Percentiles rank a stretch among this genome's conserved stretches.
Conservation (phyloP, 2,113 vertebrate genomes). For the Xenopus laevis region DNA sequence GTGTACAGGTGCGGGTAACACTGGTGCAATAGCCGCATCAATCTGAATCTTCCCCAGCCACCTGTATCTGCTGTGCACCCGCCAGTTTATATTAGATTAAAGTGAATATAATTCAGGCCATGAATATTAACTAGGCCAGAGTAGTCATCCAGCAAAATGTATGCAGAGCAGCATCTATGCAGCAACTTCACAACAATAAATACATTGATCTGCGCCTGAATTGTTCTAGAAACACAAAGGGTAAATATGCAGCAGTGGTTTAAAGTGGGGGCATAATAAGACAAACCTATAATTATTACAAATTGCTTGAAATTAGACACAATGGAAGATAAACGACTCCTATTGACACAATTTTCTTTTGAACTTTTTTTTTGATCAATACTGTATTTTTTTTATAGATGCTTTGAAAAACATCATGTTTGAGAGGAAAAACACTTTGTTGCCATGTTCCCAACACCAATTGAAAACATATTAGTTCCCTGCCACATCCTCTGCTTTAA, state of each 20-base stretch:
- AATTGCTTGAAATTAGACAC: slow-evolving; percentile 30
- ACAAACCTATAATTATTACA: slow-evolving; percentile 24
- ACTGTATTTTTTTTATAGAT: background rate
- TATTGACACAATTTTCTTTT: slow-evolving; percentile 42
- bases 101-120: slow-evolving; percentile 30
- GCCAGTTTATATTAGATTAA: slow-evolving; percentile 39
- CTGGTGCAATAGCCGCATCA: slow-evolving; percentile 1
- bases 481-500: too few relatives aligned
- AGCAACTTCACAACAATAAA: slow-evolving; percentile 25
- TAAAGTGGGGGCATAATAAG: slow-evolving; percentile 13
- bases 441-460: too few relatives aligned
- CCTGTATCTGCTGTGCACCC: slow-evolving; percentile 35
- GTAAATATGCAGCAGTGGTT: slow-evolving; percentile 35
- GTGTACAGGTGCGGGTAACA: slow-evolving; percentile 23
- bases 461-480: too few relatives aligned
- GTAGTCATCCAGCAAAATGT: slow-evolving; percentile 13
- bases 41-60: slow-evolving; percentile 39
- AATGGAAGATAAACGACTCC: slow-evolving; percentile 11
- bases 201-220: slow-evolving; percentile 25
- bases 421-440: background rate
- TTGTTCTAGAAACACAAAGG: slow-evolving; percentile 23
- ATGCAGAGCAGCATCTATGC: background rate
- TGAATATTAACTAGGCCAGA: slow-evolving; percentile 31
- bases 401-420: background rate
- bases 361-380: background rate